Conservation (phyloP, 2,797 vertebrate genomes). For the Chaunax sp. region DNA sequence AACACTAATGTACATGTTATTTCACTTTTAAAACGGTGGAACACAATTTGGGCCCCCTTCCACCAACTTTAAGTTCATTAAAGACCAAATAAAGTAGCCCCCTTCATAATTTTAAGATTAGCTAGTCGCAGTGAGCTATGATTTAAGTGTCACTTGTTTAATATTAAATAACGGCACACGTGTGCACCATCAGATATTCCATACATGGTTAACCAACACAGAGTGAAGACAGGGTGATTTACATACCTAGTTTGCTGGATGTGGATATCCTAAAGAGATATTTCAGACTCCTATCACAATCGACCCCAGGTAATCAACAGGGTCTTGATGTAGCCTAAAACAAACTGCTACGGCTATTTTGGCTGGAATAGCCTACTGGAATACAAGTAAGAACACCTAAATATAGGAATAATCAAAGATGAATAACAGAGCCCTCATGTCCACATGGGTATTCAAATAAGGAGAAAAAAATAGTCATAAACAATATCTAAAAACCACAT, state of each 20-base stretch:
- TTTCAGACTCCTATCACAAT: conserved; percentile 89
- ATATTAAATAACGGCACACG: conserved; percentile 66
- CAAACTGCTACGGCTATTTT: conserved; percentile 88
- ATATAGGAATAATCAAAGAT: conserved; percentile 88
- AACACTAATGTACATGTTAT: conserved; percentile 63
- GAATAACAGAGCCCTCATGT: conserved; percentile 81
- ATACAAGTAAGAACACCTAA: conserved; percentile 88
- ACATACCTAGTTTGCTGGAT: conserved; percentile 90
- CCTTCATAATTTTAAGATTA: conserved; percentile 61
- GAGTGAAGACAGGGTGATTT: conserved; percentile 88
- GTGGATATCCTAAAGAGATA: conserved; percentile 90
- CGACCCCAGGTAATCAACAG: conserved; percentile 89
- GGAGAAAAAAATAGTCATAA: conserved; percentile 42
- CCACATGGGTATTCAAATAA: conserved; percentile 63
- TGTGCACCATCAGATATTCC: conserved; percentile 71
- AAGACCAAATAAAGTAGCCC: conserved; percentile 56
- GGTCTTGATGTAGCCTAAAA: conserved; percentile 86
- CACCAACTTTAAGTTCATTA: conserved; percentile 55
- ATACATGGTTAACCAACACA: conserved; percentile 86
- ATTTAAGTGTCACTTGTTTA: conserved; percentile 41
- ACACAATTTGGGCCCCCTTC: conserved; percentile 60
- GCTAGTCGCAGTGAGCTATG: conserved; percentile 59
- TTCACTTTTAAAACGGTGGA: conserved; percentile 52
- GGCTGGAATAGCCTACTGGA: conserved; percentile 84
- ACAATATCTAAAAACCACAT: conserved; percentile 57